phyloP scores from a whole-genome alignment of 92 coral and sea anemone species.

The Metridium senile region DNA sequence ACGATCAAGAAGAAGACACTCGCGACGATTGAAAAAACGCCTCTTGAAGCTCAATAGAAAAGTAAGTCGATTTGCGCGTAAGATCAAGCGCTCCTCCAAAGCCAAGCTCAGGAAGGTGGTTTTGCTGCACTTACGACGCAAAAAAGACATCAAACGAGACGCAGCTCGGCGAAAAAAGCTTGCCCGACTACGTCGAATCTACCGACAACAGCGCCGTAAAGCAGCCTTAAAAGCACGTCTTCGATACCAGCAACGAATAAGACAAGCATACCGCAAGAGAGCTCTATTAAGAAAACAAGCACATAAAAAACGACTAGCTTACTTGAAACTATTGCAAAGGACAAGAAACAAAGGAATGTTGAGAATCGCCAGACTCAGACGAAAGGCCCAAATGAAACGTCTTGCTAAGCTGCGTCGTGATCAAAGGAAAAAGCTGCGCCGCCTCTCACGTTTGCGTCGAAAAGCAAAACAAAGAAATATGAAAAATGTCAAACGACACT shows the following conservation, averaged over 20 bases:
- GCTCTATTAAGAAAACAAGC: slow-evolving; percentile 11
- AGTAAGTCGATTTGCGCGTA: neutral
- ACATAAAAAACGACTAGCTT: slow-evolving; percentile 4
- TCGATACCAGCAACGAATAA: neutral
- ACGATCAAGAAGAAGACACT: slow-evolving; percentile 2
- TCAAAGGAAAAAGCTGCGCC: slow-evolving; percentile 6
- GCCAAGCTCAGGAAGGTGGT: slow-evolving; percentile 7
- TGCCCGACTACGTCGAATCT: neutral
- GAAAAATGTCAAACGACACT: neutral
- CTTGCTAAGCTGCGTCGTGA: slow-evolving; percentile 10
- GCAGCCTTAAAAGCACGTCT: neutral
- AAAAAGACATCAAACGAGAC: slow-evolving; percentile 4
- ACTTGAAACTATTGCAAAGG: neutral
- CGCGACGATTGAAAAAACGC: neutral
- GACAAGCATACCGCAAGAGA: slow-evolving; percentile 1
- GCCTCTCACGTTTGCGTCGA: slow-evolving; percentile 11
- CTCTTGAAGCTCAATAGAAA: neutral
- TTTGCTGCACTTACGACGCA: neutral
- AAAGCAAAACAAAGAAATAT: neutral
- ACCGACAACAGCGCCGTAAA: neutral
- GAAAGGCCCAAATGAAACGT: slow-evolving; percentile 1
- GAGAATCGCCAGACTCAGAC: neutral
- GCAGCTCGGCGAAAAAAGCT: slow-evolving; percentile 4
- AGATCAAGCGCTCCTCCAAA: slow-evolving; percentile 12
- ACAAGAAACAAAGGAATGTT: slow-evolving; percentile 9